These are phyloP conservation scores for Etia nguti DNA, from an alignment of 2,113 vertebrate genomes.

Conservation along the genomic window DNA sequence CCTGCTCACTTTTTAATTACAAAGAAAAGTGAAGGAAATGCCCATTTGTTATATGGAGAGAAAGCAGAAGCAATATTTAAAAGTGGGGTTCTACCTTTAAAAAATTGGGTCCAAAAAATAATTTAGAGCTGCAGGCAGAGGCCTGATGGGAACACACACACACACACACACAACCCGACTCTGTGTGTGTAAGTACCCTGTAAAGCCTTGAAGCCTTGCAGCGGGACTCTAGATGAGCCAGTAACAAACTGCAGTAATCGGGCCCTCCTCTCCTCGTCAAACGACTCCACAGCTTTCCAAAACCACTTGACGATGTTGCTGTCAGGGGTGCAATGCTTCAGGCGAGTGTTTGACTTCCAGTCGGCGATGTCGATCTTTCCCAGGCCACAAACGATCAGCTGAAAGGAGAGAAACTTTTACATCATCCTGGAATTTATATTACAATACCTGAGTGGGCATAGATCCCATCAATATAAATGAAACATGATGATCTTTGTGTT, in stretches of 20 bases:
- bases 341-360: constrained; percentile 96
- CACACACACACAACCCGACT: background rate
- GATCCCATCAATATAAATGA: background rate
- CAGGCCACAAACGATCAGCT: constrained; percentile 97
- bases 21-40: background rate
- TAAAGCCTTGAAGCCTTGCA: constrained; percentile 97
- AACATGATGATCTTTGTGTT: background rate
- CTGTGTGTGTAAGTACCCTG: constrained; percentile 88
- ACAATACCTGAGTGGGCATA: background rate
- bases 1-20: background rate
- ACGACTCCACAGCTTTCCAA: constrained; percentile 97
- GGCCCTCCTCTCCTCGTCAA: constrained; percentile 92
- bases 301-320: constrained; percentile 98
- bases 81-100: background rate
- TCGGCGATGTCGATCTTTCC: constrained; percentile 97
- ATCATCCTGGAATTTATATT: background rate
- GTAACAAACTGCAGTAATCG: constrained; percentile 97
- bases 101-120: background rate
- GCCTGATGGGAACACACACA: background rate
- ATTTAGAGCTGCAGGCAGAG: background rate
- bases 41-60: background rate
- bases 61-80: background rate
- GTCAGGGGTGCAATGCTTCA: constrained; percentile 97
- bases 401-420: background rate
- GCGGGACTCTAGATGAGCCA: constrained; percentile 91